Evolutionary conservation across 2,888 invertebrate genomes (phyloP).

Genomic region (Megalurothrips usitatus): DNA sequence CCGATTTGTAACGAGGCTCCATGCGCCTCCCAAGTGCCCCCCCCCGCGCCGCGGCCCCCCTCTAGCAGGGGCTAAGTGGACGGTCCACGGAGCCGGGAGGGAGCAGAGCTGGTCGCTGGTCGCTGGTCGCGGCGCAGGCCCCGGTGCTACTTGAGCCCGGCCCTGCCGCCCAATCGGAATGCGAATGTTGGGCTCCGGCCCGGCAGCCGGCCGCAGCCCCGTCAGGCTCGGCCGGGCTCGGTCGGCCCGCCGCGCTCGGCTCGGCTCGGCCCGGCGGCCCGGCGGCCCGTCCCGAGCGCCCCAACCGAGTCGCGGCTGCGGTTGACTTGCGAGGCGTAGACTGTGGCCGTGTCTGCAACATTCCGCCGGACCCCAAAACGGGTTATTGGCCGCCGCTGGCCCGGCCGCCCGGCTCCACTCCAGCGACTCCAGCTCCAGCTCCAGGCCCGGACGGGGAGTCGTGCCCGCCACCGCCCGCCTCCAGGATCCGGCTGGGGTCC

Average conservation of each 20-base stretch:
- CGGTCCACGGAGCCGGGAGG: no score
- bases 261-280: neutral
- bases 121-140: neutral
- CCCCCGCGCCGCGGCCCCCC: no score
- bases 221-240: neutral
- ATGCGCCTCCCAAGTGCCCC: no score
- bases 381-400: constrained; percentile 16
- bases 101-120: no score
- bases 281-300: neutral
- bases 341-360: constrained; percentile 19
- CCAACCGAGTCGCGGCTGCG: neutral
- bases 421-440: neutral
- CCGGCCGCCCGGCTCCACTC: neutral
- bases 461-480: neutral
- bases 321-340: constrained; percentile 24
- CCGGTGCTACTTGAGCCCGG: neutral
- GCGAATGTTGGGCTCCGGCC: neutral
- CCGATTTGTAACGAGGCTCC: no score
- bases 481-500: neutral
- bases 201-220: neutral
- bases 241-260: neutral
- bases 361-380: constrained; percentile 1
- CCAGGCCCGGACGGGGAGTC: neutral
- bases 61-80: no score
- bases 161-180: neutral